Conservation (phyloP, 2,888 invertebrate species). For the Halictus quadricinctus region DNA sequence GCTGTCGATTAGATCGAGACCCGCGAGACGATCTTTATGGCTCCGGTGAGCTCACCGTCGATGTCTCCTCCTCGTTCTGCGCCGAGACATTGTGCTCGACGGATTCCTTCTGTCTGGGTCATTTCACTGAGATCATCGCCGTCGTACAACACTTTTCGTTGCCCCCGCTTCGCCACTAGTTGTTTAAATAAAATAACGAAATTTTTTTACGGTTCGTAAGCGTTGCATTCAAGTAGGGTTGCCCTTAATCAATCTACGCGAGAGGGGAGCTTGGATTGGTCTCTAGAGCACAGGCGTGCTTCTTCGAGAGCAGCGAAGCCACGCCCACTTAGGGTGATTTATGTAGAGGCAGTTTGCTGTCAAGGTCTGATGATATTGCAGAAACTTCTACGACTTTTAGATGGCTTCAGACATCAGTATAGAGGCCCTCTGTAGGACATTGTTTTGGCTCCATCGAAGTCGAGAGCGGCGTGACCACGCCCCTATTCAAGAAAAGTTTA, state of each 20-base stretch:
- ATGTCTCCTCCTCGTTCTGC: slow-evolving; percentile 8
- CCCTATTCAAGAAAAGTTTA: too few species aligned
- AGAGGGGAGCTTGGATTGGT: background rate
- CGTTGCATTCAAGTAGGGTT: background rate
- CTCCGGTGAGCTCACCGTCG: slow-evolving; percentile 17
- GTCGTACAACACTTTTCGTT: slow-evolving; percentile 2
- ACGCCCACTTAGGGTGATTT: background rate
- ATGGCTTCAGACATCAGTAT: background rate
- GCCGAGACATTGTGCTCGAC: background rate
- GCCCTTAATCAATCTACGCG: background rate
- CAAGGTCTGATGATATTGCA: background rate
- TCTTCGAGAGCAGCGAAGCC: background rate
- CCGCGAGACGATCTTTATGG: slow-evolving; percentile 42
- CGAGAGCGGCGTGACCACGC: background rate
- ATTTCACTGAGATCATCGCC: background rate
- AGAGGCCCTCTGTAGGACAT: too few species aligned
- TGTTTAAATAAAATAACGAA: too few species aligned
- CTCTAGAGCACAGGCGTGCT: background rate
- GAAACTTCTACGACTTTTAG: background rate
- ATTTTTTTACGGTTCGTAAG: background rate
- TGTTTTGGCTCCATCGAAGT: too few species aligned
- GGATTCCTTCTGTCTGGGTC: background rate
- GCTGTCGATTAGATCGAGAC: slow-evolving; percentile 50
- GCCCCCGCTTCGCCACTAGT: background rate
- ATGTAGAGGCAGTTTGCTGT: too few species aligned